Conservation (phyloP, 2,113 vertebrate species). For the Pelecanus crispus region DNA sequence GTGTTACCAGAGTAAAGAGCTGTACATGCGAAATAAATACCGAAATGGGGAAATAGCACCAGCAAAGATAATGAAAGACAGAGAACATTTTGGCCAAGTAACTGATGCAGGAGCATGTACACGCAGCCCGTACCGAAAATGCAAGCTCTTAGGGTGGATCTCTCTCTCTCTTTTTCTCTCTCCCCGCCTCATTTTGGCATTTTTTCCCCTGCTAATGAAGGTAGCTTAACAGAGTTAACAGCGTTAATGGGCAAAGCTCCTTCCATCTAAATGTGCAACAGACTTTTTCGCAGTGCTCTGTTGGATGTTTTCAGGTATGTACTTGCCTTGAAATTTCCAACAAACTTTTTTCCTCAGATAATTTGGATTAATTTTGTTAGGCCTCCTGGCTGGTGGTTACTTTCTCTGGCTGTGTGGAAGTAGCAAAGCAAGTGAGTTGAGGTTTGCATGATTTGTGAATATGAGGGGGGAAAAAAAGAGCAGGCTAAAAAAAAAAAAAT, state of each 20-base stretch:
- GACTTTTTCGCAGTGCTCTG: not conserved
- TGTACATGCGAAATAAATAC: not conserved
- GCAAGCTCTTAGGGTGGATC: not conserved
- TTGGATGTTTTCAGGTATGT: not conserved
- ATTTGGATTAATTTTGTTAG: conserved; percentile 9
- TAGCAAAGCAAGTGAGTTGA: not conserved
- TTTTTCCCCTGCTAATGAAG: not conserved
- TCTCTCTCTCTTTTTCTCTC: not conserved
- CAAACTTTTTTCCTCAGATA: not conserved
- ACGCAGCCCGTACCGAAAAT: not conserved
- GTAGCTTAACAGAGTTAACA: not conserved
- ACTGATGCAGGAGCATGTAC: not conserved
- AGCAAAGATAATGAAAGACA: not conserved
- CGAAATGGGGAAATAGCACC: not conserved
- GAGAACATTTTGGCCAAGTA: not conserved
- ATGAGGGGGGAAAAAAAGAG: conserved; percentile 14
- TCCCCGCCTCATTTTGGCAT: not conserved
- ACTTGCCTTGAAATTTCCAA: not conserved
- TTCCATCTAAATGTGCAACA: not conserved
- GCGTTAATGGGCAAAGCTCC: not conserved
- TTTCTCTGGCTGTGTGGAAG: not conserved
- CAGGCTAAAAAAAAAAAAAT: conserved; percentile 40
- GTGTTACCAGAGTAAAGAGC: not conserved
- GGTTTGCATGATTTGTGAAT: conserved; percentile 31
- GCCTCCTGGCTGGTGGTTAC: not conserved